Evolutionary conservation across 2,113 vertebrate species (phyloP).

Genomic region (Nibea albiflora): DNA sequence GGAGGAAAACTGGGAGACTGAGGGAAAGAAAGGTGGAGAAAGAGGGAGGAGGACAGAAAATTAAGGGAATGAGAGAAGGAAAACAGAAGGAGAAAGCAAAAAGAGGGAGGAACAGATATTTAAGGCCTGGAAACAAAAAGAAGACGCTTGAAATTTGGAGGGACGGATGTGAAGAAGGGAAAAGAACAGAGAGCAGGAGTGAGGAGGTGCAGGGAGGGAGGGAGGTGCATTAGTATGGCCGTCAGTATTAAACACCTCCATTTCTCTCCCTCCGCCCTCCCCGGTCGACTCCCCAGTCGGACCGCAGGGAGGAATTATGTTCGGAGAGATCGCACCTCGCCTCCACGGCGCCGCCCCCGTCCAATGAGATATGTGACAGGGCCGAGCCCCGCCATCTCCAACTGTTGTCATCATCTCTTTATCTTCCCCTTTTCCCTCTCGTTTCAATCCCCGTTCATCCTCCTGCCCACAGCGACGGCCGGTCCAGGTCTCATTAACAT

Average conservation of each 20-base stretch:
- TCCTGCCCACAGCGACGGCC: constrained; percentile 54
- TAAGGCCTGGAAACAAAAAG: not conserved
- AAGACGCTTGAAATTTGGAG: too few relatives aligned
- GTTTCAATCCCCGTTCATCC: not conserved
- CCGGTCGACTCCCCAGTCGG: not conserved
- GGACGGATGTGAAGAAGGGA: too few relatives aligned
- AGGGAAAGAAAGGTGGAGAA: not conserved
- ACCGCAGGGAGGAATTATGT: constrained; percentile 69
- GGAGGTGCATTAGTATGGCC: constrained; percentile 39
- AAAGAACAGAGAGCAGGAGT: not conserved
- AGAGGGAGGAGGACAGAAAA: not conserved
- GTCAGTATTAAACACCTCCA: constrained; percentile 67
- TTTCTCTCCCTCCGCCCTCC: constrained; percentile 4
- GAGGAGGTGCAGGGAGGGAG: constrained; percentile 11
- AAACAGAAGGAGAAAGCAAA: not conserved
- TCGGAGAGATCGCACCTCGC: constrained; percentile 38
- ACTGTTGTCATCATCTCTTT: constrained; percentile 68
- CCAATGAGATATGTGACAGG: constrained; percentile 69
- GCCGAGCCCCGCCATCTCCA: constrained; percentile 47
- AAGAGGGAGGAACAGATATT: not conserved
- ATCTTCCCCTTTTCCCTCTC: constrained; percentile 17
- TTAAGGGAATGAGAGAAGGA: not conserved
- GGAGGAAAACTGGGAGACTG: not conserved
- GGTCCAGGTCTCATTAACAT: constrained; percentile 62
- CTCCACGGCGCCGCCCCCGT: constrained; percentile 29